A percentile compares a stretch with the other conserved stretches of the same genome.
Evolutionary conservation across 2,888 invertebrate species (phyloP).

Genomic region (Xestia c-nigrum): DNA sequence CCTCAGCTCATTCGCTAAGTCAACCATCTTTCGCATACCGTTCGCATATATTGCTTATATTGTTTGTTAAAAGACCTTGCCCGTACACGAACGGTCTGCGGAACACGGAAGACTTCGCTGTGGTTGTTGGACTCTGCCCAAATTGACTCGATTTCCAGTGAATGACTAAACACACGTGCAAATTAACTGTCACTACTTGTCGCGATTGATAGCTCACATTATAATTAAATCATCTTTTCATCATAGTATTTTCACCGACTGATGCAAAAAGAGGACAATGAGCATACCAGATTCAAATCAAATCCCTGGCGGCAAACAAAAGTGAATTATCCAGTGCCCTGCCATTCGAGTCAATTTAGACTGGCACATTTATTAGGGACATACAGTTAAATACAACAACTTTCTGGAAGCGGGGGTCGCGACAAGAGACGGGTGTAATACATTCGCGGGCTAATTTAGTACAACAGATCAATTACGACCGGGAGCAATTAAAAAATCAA

Average conservation of each 20-base stretch:
- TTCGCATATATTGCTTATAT: background rate
- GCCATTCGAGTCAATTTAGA: slow-evolving; percentile 35
- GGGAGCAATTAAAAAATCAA: slow-evolving; percentile 54
- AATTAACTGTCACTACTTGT: background rate
- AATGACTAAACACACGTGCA: background rate
- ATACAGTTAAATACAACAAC: slow-evolving; percentile 7
- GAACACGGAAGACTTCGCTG: slow-evolving; percentile 27
- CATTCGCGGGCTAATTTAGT: slow-evolving; percentile 42
- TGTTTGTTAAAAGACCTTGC: slow-evolving; percentile 1
- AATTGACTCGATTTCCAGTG: slow-evolving; percentile 37
- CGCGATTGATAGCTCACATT: background rate
- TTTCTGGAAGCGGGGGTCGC: slow-evolving; percentile 52
- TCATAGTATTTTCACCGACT: background rate
- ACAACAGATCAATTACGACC: slow-evolving; percentile 45
- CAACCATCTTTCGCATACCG: slow-evolving; percentile 26
- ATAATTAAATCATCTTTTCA: background rate
- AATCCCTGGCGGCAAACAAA: background rate
- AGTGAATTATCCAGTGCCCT: background rate
- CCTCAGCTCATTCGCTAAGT: background rate
- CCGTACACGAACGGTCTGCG: slow-evolving; percentile 2
- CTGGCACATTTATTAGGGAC: slow-evolving; percentile 15
- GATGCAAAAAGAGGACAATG: background rate
- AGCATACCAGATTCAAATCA: background rate
- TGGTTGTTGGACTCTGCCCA: slow-evolving; percentile 16
- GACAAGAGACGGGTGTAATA: slow-evolving; percentile 52